Percentiles rank a stretch among this genome's conserved stretches.
Evolutionary conservation across 2,888 invertebrate genomes (phyloP).

Genomic region (Galeopsomyia nigrocyanea): DNA sequence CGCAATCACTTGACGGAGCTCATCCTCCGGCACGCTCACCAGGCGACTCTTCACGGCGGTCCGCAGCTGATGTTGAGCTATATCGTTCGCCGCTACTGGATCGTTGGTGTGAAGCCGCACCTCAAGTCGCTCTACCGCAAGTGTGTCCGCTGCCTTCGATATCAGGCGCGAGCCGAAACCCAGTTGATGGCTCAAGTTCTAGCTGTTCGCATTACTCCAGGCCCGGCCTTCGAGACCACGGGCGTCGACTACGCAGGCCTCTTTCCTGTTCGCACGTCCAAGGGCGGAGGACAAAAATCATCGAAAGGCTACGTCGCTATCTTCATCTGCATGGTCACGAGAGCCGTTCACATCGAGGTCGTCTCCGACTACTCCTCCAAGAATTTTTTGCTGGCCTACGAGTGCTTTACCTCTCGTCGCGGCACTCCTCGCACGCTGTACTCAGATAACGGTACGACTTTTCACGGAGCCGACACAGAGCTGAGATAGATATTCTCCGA

Average conservation of each 20-base stretch:
- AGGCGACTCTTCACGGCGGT: background rate
- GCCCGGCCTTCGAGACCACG: background rate
- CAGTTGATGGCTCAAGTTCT: constrained; percentile 2
- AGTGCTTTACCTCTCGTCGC: constrained; percentile 12
- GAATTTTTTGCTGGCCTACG: constrained; percentile 2
- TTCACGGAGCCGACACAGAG: constrained; percentile 6
- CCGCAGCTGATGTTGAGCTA: background rate
- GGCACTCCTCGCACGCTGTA: background rate
- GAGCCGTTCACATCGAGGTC: constrained; percentile 14
- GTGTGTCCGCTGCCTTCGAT: background rate
- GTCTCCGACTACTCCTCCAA: constrained; percentile 4
- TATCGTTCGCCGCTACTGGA: background rate
- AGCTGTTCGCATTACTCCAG: background rate
- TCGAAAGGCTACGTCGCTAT: constrained; percentile 23
- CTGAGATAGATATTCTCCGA: constrained; percentile 2
- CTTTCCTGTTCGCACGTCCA: constrained; percentile 4
- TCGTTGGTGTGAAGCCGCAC: constrained; percentile 1
- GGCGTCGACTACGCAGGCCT: constrained; percentile 16
- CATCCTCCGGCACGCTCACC: background rate
- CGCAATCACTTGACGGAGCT: background rate
- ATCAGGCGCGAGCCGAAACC: background rate
- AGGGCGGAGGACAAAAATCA: background rate
- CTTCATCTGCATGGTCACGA: constrained; percentile 2
- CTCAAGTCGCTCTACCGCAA: background rate
- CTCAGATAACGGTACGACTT: constrained; percentile 17